Percentiles rank a stretch among this genome's conserved stretches.
phyloP scores from a whole-genome alignment of 2,113 vertebrate genomes.

The Merops nubicus region DNA sequence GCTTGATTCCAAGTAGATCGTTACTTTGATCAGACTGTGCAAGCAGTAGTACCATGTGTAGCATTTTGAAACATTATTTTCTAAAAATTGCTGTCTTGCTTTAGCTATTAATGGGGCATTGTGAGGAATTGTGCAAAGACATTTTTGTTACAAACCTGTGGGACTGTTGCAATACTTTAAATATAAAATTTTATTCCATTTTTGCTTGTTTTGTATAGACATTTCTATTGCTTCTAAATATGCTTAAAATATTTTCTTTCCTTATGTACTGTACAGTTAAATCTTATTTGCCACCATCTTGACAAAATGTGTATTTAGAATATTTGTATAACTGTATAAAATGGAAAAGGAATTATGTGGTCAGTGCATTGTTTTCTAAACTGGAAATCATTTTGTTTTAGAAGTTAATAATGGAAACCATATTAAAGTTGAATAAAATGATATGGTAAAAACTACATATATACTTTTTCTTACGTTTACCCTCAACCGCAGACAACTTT shows the following conservation, averaged over 20 bases:
- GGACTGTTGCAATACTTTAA: conserved; percentile 99
- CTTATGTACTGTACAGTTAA: conserved; percentile 81
- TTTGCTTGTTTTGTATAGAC: conserved; percentile 89
- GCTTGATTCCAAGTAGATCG: conserved; percentile 81
- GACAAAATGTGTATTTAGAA: conserved; percentile 87
- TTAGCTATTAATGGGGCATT: conserved; percentile 83
- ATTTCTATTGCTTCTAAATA: conserved; percentile 89
- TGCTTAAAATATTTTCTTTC: conserved; percentile 85
- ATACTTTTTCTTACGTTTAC: neutral
- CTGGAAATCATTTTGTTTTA: conserved; percentile 87
- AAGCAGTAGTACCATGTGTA: conserved; percentile 83
- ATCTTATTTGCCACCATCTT: conserved; percentile 83
- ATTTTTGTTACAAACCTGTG: conserved; percentile 88
- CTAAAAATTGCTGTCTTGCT: conserved; percentile 83
- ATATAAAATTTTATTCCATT: conserved; percentile 89
- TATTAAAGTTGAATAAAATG: conserved; percentile 86
- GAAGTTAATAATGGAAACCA: conserved; percentile 85
- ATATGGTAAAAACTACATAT: neutral
- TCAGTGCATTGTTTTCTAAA: conserved; percentile 92
- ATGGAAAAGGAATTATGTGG: conserved; percentile 84
- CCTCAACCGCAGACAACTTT: neutral
- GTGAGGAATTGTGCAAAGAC: conserved; percentile 85
- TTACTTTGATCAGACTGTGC: conserved; percentile 84
- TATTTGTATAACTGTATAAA: conserved; percentile 96
- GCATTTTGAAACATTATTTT: conserved; percentile 84